Conservation (phyloP, 1,140 invertebrate species). For the Aphelenchoides fujianensis region DNA sequence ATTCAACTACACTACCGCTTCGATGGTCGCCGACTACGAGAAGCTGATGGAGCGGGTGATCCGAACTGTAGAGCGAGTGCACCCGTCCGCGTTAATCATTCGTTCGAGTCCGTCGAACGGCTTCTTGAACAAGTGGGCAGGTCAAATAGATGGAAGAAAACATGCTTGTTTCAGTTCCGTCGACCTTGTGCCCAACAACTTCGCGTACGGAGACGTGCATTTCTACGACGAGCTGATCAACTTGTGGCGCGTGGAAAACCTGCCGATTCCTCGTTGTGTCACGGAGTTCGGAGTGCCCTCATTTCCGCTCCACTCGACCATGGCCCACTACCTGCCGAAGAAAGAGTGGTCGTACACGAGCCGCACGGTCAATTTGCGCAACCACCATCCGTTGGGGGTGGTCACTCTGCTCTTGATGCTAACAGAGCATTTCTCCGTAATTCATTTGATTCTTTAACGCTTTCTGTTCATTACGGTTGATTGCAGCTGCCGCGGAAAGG, state of each 20-base stretch:
- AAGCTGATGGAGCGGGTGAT: slow-evolving; percentile 72
- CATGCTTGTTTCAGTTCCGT: slow-evolving; percentile 68
- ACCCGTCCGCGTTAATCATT: slow-evolving; percentile 72
- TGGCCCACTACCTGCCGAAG: slow-evolving; percentile 51
- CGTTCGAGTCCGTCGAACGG: slow-evolving; percentile 91
- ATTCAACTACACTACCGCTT: slow-evolving; percentile 34
- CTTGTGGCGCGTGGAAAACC: slow-evolving; percentile 75
- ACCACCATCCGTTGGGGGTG: slow-evolving; percentile 77
- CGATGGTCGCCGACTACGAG: slow-evolving; percentile 72
- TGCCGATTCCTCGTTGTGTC: slow-evolving; percentile 77
- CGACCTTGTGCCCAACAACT: slow-evolving; percentile 74
- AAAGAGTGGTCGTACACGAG: slow-evolving; percentile 70
- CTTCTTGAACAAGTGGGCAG: slow-evolving; percentile 36
- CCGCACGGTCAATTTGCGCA: slow-evolving; percentile 72
- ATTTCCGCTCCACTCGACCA: slow-evolving; percentile 70
- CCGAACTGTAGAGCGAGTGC: slow-evolving; percentile 63
- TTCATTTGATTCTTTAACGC: background rate
- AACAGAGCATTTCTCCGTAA: slow-evolving; percentile 10
- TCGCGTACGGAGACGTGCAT: slow-evolving; percentile 85
- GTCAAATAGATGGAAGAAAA: background rate
- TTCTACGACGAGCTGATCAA: slow-evolving; percentile 83
- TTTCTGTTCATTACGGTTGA: background rate
- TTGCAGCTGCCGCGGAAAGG: background rate
- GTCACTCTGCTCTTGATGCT: slow-evolving; percentile 56
- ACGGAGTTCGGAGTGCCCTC: slow-evolving; percentile 95